Conservation (phyloP, 2,888 invertebrate species). For the Eupithecia vulgata region DNA sequence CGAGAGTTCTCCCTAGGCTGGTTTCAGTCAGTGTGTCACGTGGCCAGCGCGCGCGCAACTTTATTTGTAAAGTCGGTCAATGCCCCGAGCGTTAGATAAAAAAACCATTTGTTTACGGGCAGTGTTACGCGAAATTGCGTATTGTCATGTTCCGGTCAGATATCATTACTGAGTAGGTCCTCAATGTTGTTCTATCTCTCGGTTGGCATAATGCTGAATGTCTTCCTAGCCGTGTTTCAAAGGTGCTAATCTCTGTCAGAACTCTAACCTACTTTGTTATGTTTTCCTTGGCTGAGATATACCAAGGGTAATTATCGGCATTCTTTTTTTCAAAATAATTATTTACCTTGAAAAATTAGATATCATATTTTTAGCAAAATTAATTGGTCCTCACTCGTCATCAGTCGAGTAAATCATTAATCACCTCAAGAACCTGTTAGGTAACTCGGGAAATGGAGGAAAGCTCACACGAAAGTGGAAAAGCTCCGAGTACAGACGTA, state of each 20-base stretch:
- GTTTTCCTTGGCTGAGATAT: conserved; percentile 11
- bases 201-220: conserved; percentile 11
- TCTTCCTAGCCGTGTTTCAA: conserved; percentile 16
- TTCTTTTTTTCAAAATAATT: neutral
- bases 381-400: neutral
- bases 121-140: conserved; percentile 75
- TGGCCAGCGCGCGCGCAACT: conserved; percentile 79
- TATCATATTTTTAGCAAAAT: neutral
- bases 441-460: conserved; percentile 78
- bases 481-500: conserved; percentile 57
- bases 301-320: conserved; percentile 19
- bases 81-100: conserved; percentile 82
- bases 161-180: conserved; percentile 46
- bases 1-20: conserved; percentile 50
- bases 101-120: conserved; percentile 78
- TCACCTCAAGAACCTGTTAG: conserved; percentile 70
- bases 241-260: conserved; percentile 9
- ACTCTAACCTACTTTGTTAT: conserved; percentile 7
- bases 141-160: conserved; percentile 61
- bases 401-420: conserved; percentile 40
- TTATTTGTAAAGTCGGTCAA: conserved; percentile 82
- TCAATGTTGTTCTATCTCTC: conserved; percentile 35
- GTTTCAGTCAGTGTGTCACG: conserved; percentile 75
- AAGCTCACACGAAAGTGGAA: conserved; percentile 79
- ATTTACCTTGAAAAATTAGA: neutral